Conservation (phyloP, 2,888 invertebrate species). For the Orthonychiurus folsomi region DNA sequence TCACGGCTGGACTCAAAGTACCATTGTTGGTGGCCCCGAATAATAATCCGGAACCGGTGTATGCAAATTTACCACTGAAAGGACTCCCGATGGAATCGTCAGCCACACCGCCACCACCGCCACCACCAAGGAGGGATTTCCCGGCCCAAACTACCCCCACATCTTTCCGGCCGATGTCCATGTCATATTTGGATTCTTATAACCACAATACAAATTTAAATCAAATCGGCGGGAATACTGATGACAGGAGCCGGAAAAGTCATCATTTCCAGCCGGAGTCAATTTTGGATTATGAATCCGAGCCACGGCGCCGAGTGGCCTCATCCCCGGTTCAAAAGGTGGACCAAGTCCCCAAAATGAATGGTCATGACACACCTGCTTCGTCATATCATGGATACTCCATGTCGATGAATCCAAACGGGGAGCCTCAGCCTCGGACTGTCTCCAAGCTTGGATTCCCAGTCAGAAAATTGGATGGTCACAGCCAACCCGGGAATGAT, state of each 20-base stretch:
- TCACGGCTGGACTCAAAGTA: slow-evolving; percentile 34
- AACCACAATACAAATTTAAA: neutral
- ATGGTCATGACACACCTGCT: neutral
- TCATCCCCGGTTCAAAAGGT: neutral
- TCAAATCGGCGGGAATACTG: neutral
- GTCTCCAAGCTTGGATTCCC: slow-evolving; percentile 40
- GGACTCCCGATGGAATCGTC: neutral
- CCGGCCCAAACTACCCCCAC: slow-evolving; percentile 19
- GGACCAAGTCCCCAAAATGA: neutral
- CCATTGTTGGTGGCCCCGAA: slow-evolving; percentile 19
- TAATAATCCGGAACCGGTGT: slow-evolving; percentile 14
- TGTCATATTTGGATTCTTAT: slow-evolving; percentile 37
- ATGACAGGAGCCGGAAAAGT: neutral
- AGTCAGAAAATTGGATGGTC: slow-evolving; percentile 30
- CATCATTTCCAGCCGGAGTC: slow-evolving; percentile 3
- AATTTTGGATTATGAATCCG: slow-evolving; percentile 8
- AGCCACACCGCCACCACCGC: slow-evolving; percentile 32
- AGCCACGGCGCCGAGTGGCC: neutral
- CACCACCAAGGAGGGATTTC: slow-evolving; percentile 35
- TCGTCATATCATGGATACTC: neutral
- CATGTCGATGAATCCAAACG: neutral
- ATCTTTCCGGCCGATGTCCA: slow-evolving; percentile 38
- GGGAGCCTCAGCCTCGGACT: slow-evolving; percentile 21
- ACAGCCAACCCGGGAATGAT: slow-evolving; percentile 12
- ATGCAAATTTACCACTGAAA: slow-evolving; percentile 19